Evolutionary conservation across 2,797 vertebrate genomes (phyloP), one percentile per base, ranked within the genome.

Genomic region (Ibycter americanus): DNA sequence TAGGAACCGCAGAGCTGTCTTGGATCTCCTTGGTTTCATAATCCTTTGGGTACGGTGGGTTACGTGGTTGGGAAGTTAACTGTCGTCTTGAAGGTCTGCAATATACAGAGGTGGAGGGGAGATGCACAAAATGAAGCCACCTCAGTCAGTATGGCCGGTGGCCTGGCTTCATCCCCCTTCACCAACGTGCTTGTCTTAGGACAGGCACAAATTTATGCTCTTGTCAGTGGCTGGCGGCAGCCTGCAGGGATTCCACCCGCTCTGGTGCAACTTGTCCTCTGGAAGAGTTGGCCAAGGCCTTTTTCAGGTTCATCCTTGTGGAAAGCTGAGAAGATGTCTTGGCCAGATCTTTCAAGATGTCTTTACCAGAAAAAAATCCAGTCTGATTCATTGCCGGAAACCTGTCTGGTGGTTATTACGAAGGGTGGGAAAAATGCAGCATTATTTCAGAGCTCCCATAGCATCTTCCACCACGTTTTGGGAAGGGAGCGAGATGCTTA

Each of bases 391-490:
- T 26, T 67, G 84, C 65, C 66, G 76, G 84, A 89, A 94, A 93
- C 85, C 65, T 66, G 58, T 42, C 82, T 94, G 76, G 93, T 96
- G 96, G 82, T 93, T 90, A 95, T 94, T 95, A 94, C 84, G 0
- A 71, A 84, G 62, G 38, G 44, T 4, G 76, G 90, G 56, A 92
- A 93, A 83, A 94, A 92, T 95, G 95, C 68, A 74, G 80, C 44
- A 17, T 86, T 73, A 23, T 89, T 93, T 90, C 80, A 91, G 61
- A 87, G 83, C 65, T 94, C 34, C 67, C 54, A 47, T 83, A 83
- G 92, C 54, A 36, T 95, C 71, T 89, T 74, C 86, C 2, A 3
- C 78, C 56, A 26, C 11, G 0, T 86, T 72, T 94, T 5, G 11
- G 78, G 58, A 85, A 76, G 22, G 59, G 13, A 14, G 40, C 1